Conservation (phyloP, 2,797 vertebrate genomes). For the Onychomys leucogaster region DNA sequence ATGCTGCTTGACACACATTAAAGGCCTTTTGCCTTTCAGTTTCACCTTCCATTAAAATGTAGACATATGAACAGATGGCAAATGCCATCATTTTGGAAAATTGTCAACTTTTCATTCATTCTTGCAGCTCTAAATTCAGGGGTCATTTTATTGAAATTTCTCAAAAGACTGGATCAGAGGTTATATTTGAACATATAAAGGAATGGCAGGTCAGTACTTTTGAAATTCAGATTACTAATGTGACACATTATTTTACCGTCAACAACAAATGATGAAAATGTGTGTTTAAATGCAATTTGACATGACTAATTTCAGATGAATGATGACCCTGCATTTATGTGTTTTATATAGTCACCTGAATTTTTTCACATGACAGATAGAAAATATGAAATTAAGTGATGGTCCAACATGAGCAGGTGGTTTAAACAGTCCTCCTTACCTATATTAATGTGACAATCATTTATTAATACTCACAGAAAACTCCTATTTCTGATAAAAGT, state of each 20-base stretch:
- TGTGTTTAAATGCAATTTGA: neutral
- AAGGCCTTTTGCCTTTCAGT: conserved; percentile 41
- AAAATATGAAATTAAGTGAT: conserved; percentile 46
- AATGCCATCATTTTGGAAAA: conserved; percentile 12
- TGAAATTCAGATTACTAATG: conserved; percentile 57
- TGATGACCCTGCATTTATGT: conserved; percentile 18
- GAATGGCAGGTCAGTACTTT: conserved; percentile 42
- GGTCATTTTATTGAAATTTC: conserved; percentile 42
- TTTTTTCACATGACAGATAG: neutral
- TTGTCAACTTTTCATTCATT: conserved; percentile 57
- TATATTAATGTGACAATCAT: neutral
- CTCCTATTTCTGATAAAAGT: neutral
- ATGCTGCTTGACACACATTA: neutral
- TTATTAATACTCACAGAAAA: neutral
- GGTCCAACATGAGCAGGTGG: neutral
- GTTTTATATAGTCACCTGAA: conserved; percentile 48
- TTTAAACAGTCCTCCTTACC: neutral
- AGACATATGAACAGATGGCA: conserved; percentile 8
- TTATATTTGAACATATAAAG: conserved; percentile 59
- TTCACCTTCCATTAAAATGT: conserved; percentile 41
- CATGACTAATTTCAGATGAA: conserved; percentile 55
- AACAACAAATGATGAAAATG: conserved; percentile 58
- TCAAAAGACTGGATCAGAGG: neutral
- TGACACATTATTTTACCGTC: conserved; percentile 58
- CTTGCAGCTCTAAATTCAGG: conserved; percentile 1